phyloP scores from a whole-genome alignment of 2,888 invertebrate genomes.

The Rhabditoides inermis region DNA sequence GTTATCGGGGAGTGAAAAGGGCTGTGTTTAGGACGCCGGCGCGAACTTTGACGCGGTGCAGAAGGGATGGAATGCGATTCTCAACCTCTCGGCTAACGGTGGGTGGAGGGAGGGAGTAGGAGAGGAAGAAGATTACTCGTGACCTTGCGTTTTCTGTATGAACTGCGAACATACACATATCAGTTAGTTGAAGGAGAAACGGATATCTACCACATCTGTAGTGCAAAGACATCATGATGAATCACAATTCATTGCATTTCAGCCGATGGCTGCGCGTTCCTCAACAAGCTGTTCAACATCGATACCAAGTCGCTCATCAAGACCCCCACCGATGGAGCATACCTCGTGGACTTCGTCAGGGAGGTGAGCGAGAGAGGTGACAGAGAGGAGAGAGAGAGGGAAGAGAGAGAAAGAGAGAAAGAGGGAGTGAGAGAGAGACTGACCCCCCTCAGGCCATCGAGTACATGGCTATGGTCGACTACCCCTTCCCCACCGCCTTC shows the following conservation, averaged over 20 bases:
- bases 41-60: slow-evolving; percentile 65
- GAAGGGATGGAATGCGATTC: slow-evolving; percentile 70
- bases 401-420: no score
- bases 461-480: slow-evolving; percentile 85
- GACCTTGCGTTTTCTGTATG: neutral
- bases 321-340: slow-evolving; percentile 7
- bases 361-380: no score
- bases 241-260: neutral
- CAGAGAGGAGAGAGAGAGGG: no score
- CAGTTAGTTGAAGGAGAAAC: no score
- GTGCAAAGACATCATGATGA: neutral
- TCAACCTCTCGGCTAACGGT: slow-evolving; percentile 59
- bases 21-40: slow-evolving; percentile 16
- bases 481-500: slow-evolving; percentile 80
- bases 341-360: neutral
- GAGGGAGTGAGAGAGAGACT: no score
- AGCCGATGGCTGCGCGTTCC: slow-evolving; percentile 9
- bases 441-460: no score
- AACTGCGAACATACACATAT: neutral
- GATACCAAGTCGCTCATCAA: slow-evolving; percentile 11
- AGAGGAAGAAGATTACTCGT: neutral
- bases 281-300: slow-evolving; percentile 26
- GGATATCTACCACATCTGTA: no score
- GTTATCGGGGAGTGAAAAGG: no score
- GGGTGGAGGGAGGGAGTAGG: neutral